Evolutionary conservation across 1,140 invertebrate species (phyloP).

Genomic region (Bilobella aurantiaca): DNA sequence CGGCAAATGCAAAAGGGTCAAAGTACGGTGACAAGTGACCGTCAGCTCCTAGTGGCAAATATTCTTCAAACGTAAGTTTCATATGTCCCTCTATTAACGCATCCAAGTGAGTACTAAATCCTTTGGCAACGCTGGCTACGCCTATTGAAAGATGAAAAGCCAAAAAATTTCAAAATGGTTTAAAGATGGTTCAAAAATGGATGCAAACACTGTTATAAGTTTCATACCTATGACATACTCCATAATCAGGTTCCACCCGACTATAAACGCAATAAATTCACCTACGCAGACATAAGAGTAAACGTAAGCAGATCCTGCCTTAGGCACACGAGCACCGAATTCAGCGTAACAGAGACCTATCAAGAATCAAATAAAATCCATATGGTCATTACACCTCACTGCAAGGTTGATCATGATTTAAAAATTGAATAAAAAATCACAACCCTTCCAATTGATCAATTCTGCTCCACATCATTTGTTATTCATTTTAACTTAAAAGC

Average conservation of each 20-base stretch:
- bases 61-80: constrained; percentile 51
- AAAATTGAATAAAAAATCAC: no score
- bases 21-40: constrained; percentile 65
- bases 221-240: constrained; percentile 61
- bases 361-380: no score
- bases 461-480: no score
- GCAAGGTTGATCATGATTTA: no score
- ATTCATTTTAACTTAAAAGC: no score
- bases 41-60: constrained; percentile 56
- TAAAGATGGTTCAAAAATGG: no score
- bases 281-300: constrained; percentile 72
- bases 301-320: constrained; percentile 57
- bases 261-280: constrained; percentile 64
- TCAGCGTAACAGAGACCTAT: constrained; percentile 56
- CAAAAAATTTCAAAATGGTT: neutral
- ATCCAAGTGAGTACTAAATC: constrained; percentile 82
- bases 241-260: constrained; percentile 77
- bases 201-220: no score
- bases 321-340: constrained; percentile 73
- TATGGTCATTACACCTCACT: no score
- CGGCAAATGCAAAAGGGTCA: constrained; percentile 62
- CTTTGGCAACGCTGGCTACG: constrained; percentile 78
- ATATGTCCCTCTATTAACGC: constrained; percentile 56
- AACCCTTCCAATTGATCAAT: no score
- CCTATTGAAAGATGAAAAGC: constrained; percentile 46